Evolutionary conservation across 1,140 invertebrate genomes (phyloP), one percentile per base, ranked within the genome.

Genomic region (Microplitis mediator): DNA sequence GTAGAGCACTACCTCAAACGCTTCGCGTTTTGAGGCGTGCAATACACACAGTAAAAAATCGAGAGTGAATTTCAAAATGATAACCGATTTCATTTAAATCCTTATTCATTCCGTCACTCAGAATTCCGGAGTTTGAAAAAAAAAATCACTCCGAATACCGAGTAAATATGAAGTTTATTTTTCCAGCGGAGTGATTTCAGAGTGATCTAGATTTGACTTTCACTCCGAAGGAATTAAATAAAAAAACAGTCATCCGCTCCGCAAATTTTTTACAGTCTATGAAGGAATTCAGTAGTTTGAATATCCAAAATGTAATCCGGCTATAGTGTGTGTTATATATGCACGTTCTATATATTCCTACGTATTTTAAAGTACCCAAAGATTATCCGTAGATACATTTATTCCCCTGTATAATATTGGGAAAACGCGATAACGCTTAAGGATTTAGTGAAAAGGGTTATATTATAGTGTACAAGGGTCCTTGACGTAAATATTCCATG

Each of bases 381-480:
- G 71, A 72, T 72, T 67, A 72, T 72, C 32, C 56, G 35, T 65
- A 35, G 62, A 72, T 62, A 66, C 64, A 61, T 72, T 58, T 58
- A 58, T 31, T 58, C 56, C 56, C 52, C 56, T 58, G 56, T 58
- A 23, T 58, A 58, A 75, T 73, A 73, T 76, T 71, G 74, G 71
- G 31, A 73, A 66, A 73, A 73, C 60, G 73, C 76, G 79, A 80
- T 80, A 79, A 80, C 78, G 72, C 60, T 31, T 67, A 31, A 65
- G 76, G 79, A 69, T 64, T 71, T 51, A 69, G 62, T 72, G 34
- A 60, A 58, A 58, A 58, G 56, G 56, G 56, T 58, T 58, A 23
- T 54, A 45, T 45, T 11, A 45, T 45, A 45, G 52, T 31, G 9
- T 31, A 31, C 16, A 9, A 58, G 56, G 56, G 56, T 16, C 56